Percentiles rank a stretch among this genome's conserved stretches.
Conservation (phyloP, 2,113 vertebrate species). For the Clarias magur region DNA sequence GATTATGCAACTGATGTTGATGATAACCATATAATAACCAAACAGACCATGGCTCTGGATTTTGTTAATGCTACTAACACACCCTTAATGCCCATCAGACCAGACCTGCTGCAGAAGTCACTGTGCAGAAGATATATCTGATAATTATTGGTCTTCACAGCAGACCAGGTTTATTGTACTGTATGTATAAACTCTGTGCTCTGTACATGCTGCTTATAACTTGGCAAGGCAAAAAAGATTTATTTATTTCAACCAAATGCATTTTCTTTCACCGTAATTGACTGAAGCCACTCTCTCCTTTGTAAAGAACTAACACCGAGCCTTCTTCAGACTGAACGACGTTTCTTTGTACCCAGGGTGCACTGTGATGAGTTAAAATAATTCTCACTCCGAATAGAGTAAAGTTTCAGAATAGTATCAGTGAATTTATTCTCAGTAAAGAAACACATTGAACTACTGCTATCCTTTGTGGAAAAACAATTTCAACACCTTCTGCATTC, state of each 20-base stretch:
- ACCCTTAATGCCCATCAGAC: not conserved
- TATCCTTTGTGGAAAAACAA: too few species aligned
- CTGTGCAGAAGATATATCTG: not conserved
- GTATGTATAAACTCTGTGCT: not conserved
- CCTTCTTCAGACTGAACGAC: too few species aligned
- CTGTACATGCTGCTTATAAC: not conserved
- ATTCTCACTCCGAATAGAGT: too few species aligned
- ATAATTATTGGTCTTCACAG: not conserved
- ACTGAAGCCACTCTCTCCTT: too few species aligned
- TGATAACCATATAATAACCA: not conserved
- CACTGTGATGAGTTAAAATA: too few species aligned
- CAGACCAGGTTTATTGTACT: not conserved
- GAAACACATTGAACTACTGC: too few species aligned
- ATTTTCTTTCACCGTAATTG: too few species aligned
- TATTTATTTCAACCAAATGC: not conserved
- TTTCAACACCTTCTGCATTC: too few species aligned
- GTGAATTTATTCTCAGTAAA: too few species aligned
- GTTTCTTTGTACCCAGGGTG: too few species aligned
- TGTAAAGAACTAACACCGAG: too few species aligned
- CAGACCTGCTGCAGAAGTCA: not conserved
- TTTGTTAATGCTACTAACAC: not conserved
- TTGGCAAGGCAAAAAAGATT: not conserved
- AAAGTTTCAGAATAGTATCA: too few species aligned
- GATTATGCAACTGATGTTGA: not conserved
- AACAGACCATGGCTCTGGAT: not conserved